A percentile compares a stretch with the other conserved stretches of the same genome.
Conservation (phyloP, 1,140 invertebrate species). For the Zaprionus tsacasi region DNA sequence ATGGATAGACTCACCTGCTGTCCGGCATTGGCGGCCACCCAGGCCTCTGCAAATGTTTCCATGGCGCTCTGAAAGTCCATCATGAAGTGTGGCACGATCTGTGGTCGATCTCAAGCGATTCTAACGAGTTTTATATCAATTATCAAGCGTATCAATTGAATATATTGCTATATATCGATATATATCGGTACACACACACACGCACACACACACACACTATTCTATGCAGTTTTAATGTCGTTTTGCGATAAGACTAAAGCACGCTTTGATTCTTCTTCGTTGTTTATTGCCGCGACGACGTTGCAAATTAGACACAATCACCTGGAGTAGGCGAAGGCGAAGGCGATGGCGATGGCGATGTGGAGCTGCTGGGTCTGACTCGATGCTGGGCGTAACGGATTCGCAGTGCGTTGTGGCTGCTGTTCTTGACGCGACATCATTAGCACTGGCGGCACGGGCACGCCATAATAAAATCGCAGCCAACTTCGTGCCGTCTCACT, state of each 20-base stretch:
- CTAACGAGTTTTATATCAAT: slow-evolving; percentile 27
- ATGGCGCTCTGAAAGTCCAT: slow-evolving; percentile 99
- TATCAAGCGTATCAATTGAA: slow-evolving; percentile 24
- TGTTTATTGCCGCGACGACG: slow-evolving; percentile 36
- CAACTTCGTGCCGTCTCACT: background rate
- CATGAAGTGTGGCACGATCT: slow-evolving; percentile 34
- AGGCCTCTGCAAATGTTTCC: slow-evolving; percentile 98
- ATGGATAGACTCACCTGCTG: slow-evolving; percentile 86
- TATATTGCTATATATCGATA: slow-evolving; percentile 24
- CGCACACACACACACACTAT: background rate
- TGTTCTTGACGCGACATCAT: slow-evolving; percentile 74
- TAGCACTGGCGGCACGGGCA: slow-evolving; percentile 59
- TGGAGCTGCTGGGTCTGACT: slow-evolving; percentile 21
- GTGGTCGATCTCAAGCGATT: slow-evolving; percentile 14
- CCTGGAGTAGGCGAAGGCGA: slow-evolving; percentile 13
- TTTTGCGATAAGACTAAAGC: slow-evolving; percentile 63
- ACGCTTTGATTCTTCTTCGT: slow-evolving; percentile 53
- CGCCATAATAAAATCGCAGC: slow-evolving; percentile 45
- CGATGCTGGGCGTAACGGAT: slow-evolving; percentile 14
- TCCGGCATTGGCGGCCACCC: slow-evolving; percentile 95
- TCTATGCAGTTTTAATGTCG: slow-evolving; percentile 39
- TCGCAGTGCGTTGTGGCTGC: slow-evolving; percentile 39
- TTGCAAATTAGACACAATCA: slow-evolving; percentile 73
- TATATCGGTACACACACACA: slow-evolving; percentile 12
- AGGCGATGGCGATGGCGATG: background rate